Evolutionary conservation across 2,797 vertebrate genomes (phyloP).

Genomic region (Lutra lutra): DNA sequence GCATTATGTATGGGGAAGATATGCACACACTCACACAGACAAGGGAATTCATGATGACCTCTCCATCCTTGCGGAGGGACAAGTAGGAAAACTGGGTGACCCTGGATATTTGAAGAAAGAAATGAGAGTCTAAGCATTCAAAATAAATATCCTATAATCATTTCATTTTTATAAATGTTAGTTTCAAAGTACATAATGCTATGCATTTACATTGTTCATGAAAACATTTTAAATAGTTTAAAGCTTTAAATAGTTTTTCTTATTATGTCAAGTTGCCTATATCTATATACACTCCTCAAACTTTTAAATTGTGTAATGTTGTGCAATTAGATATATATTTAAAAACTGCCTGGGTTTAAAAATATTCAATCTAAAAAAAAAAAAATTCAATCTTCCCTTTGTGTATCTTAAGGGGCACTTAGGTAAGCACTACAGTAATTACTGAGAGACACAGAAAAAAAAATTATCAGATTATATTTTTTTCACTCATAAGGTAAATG

Average conservation of each 20-base stretch:
- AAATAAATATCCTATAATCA: neutral
- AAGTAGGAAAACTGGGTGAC: neutral
- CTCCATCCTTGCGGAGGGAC: neutral
- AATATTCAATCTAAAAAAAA: conserved; percentile 18
- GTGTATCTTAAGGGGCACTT: conserved; percentile 57
- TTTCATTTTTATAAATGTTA: neutral
- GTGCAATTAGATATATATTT: neutral
- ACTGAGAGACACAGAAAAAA: conserved; percentile 50
- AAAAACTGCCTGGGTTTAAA: conserved; percentile 62
- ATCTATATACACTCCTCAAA: neutral
- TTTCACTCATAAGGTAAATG: conserved; percentile 54
- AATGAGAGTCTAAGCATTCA: neutral
- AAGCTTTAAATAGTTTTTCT: neutral
- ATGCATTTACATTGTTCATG: neutral
- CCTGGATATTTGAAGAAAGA: neutral
- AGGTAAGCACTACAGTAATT: conserved; percentile 67
- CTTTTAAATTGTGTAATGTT: neutral
- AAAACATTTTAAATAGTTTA: neutral
- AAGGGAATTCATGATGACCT: neutral
- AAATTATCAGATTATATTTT: conserved; percentile 41
- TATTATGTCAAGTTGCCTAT: neutral
- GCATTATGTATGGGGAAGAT: neutral
- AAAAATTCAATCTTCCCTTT: conserved; percentile 58
- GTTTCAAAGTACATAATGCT: neutral
- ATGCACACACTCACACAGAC: neutral